phyloP scores from a whole-genome alignment of 2,888 invertebrate species.

The Therioaphis trifolii region DNA sequence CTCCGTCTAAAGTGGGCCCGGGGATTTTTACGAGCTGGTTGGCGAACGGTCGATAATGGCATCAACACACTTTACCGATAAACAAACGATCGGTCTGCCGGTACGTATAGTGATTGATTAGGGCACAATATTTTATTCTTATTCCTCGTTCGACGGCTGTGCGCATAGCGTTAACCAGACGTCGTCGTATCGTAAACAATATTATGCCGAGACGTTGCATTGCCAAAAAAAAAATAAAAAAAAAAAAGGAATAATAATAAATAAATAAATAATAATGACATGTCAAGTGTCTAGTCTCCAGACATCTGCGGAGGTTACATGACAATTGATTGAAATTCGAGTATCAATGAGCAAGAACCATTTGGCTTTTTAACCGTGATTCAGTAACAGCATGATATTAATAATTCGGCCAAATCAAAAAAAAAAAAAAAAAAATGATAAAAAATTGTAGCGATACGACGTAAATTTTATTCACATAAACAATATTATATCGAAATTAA shows the following conservation, averaged over 20 bases:
- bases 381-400: background rate
- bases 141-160: background rate
- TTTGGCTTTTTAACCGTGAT: background rate
- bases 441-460: no score
- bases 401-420: no score
- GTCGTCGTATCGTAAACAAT: background rate
- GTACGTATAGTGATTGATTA: slow-evolving; percentile 1
- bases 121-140: background rate
- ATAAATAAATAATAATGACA: no score
- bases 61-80: slow-evolving; percentile 8
- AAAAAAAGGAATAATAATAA: no score
- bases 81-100: slow-evolving; percentile 30
- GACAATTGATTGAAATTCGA: background rate
- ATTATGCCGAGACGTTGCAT: background rate
- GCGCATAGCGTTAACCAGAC: background rate
- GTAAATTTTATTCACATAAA: no score
- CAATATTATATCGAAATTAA: no score
- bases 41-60: slow-evolving; percentile 19
- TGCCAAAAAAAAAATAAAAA: no score
- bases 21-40: slow-evolving; percentile 34
- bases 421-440: no score
- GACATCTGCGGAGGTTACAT: background rate
- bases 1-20: background rate
- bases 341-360: background rate
- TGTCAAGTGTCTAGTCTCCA: background rate